phyloP scores from a whole-genome alignment of 53 echinoderm and acorn worm species.

The Actinopyga echinites region DNA sequence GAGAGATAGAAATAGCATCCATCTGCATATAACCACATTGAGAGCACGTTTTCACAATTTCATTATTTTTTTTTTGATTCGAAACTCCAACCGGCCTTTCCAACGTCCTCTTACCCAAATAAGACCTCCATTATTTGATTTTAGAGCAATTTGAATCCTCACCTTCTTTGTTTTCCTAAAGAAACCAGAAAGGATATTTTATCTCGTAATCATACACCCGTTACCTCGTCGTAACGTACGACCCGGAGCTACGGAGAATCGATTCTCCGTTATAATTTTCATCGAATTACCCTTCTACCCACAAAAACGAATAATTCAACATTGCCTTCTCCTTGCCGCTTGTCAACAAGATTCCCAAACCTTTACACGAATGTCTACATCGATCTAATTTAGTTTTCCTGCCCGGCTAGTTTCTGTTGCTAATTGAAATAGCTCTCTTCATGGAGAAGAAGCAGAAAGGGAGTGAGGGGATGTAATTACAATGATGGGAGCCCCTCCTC shows the following conservation, averaged over 20 bases:
- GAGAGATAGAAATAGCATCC: too few relatives aligned
- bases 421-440: constrained; percentile 32
- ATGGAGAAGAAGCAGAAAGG: background rate
- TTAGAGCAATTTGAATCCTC: constrained; percentile 26
- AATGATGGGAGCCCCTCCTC: background rate
- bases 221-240: constrained; percentile 30
- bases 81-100: constrained; percentile 6
- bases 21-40: constrained; percentile 31
- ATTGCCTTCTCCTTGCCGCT: constrained; percentile 31
- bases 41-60: constrained; percentile 30
- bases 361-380: constrained; percentile 40
- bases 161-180: constrained; percentile 8
- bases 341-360: constrained; percentile 50
- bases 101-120: constrained; percentile 42
- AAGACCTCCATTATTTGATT: constrained; percentile 47
- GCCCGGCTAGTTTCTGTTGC: constrained; percentile 35
- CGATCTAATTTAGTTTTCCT: constrained; percentile 41
- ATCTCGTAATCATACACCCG: constrained; percentile 46
- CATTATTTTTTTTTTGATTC: constrained; percentile 21
- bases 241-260: constrained; percentile 20
- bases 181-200: constrained; percentile 29
- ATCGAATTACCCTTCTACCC: constrained; percentile 45
- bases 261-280: constrained; percentile 24
- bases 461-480: constrained; percentile 44
- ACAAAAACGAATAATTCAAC: constrained; percentile 44